These are phyloP conservation scores for Hirtodrosophila histrioides DNA, from an alignment of 2,888 invertebrate genomes.

Conservation along the genomic window DNA sequence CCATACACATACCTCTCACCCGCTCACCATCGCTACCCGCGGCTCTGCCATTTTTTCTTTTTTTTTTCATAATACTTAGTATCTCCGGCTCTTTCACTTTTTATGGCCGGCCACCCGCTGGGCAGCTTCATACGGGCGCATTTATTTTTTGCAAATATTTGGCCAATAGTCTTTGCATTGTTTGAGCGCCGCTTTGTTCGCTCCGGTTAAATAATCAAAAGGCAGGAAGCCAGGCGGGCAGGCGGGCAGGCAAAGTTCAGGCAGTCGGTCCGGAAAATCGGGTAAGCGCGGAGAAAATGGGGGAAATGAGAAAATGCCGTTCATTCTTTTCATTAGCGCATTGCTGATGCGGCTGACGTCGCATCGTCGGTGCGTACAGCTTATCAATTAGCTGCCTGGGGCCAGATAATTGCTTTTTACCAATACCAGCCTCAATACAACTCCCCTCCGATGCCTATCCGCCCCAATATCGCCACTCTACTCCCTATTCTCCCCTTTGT, in stretches of 20 bases:
- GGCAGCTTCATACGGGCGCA: neutral
- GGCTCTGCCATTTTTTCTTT: neutral
- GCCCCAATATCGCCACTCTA: neutral
- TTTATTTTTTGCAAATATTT: constrained; percentile 61
- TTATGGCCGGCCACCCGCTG: constrained; percentile 55
- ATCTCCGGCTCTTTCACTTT: constrained; percentile 28
- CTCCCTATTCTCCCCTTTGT: neutral
- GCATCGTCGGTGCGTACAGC: constrained; percentile 63
- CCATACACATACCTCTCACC: too few species aligned
- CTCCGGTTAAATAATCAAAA: constrained; percentile 57
- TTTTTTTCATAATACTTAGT: constrained; percentile 22
- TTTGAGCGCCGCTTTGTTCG: constrained; percentile 66
- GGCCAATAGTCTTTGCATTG: constrained; percentile 73
- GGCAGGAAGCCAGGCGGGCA: constrained; percentile 3
- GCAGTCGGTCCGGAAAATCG: too few species aligned
- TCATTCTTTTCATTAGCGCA: constrained; percentile 74
- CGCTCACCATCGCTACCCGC: neutral
- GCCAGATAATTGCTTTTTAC: constrained; percentile 72
- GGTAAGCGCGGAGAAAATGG: neutral
- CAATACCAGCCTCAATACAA: constrained; percentile 20
- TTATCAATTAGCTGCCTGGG: constrained; percentile 72
- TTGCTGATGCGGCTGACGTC: constrained; percentile 52
- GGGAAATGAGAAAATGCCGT: constrained; percentile 29
- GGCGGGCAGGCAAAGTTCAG: too few species aligned
- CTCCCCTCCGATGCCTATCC: too few species aligned